Evolutionary conservation across 2,797 vertebrate genomes (phyloP).

Genomic region (Sebastes trivittatus): DNA sequence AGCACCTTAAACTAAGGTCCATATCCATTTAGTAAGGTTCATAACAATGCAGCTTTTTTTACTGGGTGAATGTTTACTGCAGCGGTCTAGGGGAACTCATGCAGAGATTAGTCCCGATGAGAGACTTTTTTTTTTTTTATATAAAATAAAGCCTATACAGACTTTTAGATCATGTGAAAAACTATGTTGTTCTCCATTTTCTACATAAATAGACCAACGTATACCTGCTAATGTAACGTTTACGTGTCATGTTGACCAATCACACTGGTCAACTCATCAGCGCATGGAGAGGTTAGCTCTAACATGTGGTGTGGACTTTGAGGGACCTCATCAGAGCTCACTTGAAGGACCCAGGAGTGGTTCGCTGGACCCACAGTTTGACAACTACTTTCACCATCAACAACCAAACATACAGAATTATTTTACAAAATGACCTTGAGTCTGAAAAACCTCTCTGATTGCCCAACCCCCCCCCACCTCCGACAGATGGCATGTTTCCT

Average conservation of each 20-base stretch:
- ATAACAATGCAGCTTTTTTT: not conserved
- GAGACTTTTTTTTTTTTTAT: too few relatives aligned
- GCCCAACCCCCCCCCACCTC: not conserved
- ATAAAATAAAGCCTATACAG: not conserved
- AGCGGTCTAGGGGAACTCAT: not conserved
- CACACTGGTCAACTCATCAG: not conserved
- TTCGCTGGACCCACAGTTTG: not conserved
- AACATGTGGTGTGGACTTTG: not conserved
- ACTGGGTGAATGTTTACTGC: not conserved
- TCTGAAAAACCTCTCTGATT: not conserved
- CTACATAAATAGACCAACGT: not conserved
- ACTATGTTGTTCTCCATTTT: not conserved
- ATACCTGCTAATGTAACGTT: not conserved
- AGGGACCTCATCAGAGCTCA: too few relatives aligned
- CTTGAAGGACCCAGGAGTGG: not conserved
- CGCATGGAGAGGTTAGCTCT: not conserved
- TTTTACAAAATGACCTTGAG: not conserved
- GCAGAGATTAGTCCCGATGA: not conserved
- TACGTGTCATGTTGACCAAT: not conserved
- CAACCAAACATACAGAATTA: not conserved
- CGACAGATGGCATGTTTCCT: not conserved
- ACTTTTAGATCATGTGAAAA: not conserved
- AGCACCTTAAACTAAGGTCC: not conserved
- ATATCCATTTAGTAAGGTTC: not conserved
- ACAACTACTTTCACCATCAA: not conserved